A percentile compares a stretch with the other conserved stretches of the same genome.
phyloP scores from a whole-genome alignment of 1,140 invertebrate species.

The Oncopodura yosiiana region DNA sequence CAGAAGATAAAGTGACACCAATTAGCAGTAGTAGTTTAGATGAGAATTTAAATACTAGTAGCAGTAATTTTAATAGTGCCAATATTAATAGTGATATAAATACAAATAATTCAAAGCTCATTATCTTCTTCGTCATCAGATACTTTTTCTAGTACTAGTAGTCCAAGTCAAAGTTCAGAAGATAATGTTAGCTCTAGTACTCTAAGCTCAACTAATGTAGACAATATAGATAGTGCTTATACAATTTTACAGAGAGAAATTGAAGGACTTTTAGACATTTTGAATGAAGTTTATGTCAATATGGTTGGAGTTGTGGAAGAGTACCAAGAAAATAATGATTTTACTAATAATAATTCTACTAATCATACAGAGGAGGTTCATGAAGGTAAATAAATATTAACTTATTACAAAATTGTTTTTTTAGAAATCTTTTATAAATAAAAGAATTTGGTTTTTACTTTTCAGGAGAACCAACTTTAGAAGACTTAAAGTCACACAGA shows the following conservation, averaged over 20 bases:
- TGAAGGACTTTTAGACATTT: slow-evolving; percentile 21
- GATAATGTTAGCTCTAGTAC: no score
- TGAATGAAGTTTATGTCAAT: slow-evolving; percentile 21
- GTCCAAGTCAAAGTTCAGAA: no score
- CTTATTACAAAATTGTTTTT: neutral
- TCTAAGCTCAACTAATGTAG: no score
- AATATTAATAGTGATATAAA: no score
- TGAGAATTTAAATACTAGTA: no score
- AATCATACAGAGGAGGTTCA: slow-evolving; percentile 15
- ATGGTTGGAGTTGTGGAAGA: slow-evolving; percentile 24
- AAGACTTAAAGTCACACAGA: slow-evolving; percentile 31
- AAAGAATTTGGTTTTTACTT: neutral
- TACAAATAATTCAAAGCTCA: no score
- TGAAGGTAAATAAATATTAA: slow-evolving; percentile 21
- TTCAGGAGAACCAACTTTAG: neutral
- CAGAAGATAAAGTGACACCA: neutral
- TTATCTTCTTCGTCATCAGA: no score
- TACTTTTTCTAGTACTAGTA: no score
- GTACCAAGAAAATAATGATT: slow-evolving; percentile 28
- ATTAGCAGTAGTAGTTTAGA: neutral
- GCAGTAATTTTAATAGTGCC: no score
- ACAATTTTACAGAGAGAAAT: slow-evolving; percentile 25
- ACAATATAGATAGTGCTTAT: no score
- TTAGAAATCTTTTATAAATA: neutral
- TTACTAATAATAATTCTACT: neutral